phyloP scores from a whole-genome alignment of 2,888 invertebrate species.

The Drosophila pseudotalamancana region DNA sequence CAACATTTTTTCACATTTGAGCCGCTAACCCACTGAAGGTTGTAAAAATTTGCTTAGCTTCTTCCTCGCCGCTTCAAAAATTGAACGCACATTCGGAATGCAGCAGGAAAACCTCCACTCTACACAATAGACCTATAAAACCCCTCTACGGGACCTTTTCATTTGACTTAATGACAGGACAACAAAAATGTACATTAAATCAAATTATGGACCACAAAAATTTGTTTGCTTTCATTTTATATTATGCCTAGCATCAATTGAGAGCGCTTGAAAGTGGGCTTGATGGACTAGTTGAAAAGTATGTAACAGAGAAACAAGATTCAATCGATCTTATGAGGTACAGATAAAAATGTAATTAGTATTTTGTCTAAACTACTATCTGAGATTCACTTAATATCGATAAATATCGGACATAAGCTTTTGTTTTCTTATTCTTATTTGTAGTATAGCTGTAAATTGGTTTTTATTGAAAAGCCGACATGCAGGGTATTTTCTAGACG shows the following conservation, averaged over 20 bases:
- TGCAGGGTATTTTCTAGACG: too few relatives aligned
- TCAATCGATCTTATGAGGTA: too few relatives aligned
- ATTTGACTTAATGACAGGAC: constrained; percentile 5
- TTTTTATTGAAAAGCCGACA: too few relatives aligned
- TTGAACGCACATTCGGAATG: too few relatives aligned
- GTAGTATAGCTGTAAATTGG: too few relatives aligned
- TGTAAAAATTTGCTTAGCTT: not conserved
- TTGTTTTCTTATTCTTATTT: too few relatives aligned
- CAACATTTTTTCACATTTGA: too few relatives aligned
- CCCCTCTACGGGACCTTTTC: not conserved
- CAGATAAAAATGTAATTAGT: too few relatives aligned
- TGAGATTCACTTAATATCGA: too few relatives aligned
- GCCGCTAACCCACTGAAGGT: too few relatives aligned
- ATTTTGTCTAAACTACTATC: too few relatives aligned
- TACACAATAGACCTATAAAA: constrained; percentile 12
- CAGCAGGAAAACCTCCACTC: not conserved
- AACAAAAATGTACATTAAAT: constrained; percentile 19
- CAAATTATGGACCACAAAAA: constrained; percentile 35
- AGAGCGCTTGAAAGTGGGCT: not conserved
- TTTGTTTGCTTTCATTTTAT: constrained; percentile 16
- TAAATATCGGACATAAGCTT: too few relatives aligned
- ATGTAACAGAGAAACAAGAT: not conserved
- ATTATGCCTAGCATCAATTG: constrained; percentile 1
- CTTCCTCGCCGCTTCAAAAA: not conserved
- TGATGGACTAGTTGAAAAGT: not conserved